Conservation (phyloP, 2,797 vertebrate genomes). For the Sarcoramphus papa region DNA sequence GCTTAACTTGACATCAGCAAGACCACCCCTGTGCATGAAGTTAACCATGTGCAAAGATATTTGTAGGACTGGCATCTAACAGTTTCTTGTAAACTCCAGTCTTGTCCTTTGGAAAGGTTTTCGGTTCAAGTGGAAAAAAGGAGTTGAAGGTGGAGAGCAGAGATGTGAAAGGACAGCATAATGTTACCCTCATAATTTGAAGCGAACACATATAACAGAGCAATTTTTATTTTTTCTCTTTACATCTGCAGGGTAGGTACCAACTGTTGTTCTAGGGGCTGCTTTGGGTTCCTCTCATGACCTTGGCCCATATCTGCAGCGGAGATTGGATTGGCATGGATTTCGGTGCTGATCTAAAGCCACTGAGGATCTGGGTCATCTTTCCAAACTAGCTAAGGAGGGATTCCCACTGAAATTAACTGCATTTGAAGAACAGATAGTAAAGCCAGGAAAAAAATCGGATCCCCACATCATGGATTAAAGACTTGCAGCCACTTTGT, state of each 20-base stretch:
- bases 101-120: not conserved
- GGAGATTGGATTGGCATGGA: not conserved
- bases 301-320: not conserved
- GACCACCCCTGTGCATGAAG: conserved; percentile 4
- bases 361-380: not conserved
- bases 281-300: not conserved
- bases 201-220: not conserved
- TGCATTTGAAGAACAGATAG: not conserved
- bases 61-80: not conserved
- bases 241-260: not conserved
- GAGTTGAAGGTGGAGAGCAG: not conserved
- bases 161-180: not conserved
- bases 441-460: not conserved
- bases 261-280: not conserved
- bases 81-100: not conserved
- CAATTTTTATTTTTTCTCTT: not conserved
- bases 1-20: conserved; percentile 27
- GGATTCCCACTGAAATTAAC: not conserved
- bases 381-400: not conserved
- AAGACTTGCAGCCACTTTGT: not conserved
- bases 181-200: not conserved
- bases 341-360: not conserved
- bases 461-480: not conserved
- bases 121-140: not conserved
- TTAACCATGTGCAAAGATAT: not conserved